These are phyloP conservation scores for Agrilus biguttatus DNA, from an alignment of 2,888 invertebrate genomes.

Conservation along the genomic window DNA sequence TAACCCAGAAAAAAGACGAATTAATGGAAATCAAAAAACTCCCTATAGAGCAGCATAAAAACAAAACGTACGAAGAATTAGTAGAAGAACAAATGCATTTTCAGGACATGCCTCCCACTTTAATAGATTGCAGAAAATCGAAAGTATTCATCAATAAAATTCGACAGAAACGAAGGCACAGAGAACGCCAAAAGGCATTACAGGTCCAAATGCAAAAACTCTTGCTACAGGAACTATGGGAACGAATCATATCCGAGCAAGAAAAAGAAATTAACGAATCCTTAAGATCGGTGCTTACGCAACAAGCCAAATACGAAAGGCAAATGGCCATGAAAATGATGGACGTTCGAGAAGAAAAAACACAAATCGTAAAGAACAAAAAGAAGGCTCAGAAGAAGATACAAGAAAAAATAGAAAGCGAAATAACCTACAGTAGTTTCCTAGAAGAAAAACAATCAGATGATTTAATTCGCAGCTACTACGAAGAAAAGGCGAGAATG, in stretches of 20 bases:
- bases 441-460: slow-evolving; percentile 10
- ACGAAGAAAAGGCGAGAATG: slow-evolving; percentile 34
- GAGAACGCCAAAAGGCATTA: slow-evolving; percentile 32
- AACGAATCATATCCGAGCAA: slow-evolving; percentile 36
- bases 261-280: slow-evolving; percentile 36
- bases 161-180: slow-evolving; percentile 31
- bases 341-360: slow-evolving; percentile 44
- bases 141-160: slow-evolving; percentile 37
- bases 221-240: slow-evolving; percentile 38
- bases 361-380: slow-evolving; percentile 39
- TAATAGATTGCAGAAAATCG: slow-evolving; percentile 19
- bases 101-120: slow-evolving; percentile 9
- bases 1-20: neutral
- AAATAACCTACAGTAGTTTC: slow-evolving; percentile 25
- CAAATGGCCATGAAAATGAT: slow-evolving; percentile 47
- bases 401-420: slow-evolving; percentile 34
- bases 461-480: slow-evolving; percentile 19
- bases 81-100: slow-evolving; percentile 15
- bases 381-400: slow-evolving; percentile 36
- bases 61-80: slow-evolving; percentile 16
- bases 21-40: neutral
- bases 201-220: slow-evolving; percentile 36
- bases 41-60: slow-evolving; percentile 4
- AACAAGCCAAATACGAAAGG: slow-evolving; percentile 49
- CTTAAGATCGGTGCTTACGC: slow-evolving; percentile 41